These are phyloP conservation scores for Anolis apletophallus DNA, from an alignment of 2,797 vertebrate genomes.

Conservation along the genomic window DNA sequence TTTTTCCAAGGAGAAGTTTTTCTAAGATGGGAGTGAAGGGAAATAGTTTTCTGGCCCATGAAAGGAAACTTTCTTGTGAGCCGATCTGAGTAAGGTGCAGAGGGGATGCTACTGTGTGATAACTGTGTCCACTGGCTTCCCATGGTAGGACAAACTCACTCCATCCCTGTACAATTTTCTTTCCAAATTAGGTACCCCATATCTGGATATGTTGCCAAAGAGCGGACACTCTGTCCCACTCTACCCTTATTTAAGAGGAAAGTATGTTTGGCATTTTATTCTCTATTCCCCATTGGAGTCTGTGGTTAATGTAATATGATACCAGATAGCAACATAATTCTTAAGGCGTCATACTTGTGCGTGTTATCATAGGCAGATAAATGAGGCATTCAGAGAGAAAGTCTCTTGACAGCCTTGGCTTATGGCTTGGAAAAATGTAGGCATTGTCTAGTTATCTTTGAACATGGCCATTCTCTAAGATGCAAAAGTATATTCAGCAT, in stretches of 20 bases:
- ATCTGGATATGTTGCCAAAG: not conserved
- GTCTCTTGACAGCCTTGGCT: not conserved
- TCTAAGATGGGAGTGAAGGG: not conserved
- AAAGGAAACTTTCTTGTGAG: not conserved
- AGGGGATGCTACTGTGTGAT: not conserved
- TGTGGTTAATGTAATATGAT: not conserved
- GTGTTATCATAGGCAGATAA: not conserved
- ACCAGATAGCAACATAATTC: not conserved
- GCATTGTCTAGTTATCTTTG: slow-evolving; percentile 15
- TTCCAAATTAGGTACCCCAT: not conserved
- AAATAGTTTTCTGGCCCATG: not conserved
- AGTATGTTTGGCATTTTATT: not conserved
- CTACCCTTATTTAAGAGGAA: not conserved
- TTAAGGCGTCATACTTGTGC: not conserved
- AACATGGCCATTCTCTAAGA: slow-evolving; percentile 5
- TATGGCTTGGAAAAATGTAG: not conserved
- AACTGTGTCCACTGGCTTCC: not conserved
- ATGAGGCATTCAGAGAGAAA: not conserved
- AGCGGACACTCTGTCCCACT: not conserved
- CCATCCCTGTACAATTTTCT: not conserved
- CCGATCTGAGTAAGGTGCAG: too few relatives aligned
- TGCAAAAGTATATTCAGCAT: not conserved
- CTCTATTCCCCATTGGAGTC: too few relatives aligned
- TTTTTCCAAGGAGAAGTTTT: not conserved
- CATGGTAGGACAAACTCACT: not conserved